Evolutionary conservation across 1,140 invertebrate genomes (phyloP).

Genomic region (Melipona quadrifasciata): DNA sequence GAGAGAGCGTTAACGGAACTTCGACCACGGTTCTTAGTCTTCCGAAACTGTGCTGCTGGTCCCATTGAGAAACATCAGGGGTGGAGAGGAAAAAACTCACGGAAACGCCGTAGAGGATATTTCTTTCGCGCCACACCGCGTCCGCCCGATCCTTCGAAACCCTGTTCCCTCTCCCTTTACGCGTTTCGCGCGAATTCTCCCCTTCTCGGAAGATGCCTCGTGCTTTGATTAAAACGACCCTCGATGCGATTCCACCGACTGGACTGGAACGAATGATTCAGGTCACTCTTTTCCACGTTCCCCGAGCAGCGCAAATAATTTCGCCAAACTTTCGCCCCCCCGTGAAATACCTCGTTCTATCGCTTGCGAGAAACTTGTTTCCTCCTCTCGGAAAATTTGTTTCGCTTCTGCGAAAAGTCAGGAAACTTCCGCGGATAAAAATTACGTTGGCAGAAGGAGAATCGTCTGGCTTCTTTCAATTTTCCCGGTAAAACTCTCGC

Average conservation of each 20-base stretch:
- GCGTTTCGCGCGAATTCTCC: neutral
- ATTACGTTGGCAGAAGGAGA: neutral
- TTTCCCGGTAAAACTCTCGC: neutral
- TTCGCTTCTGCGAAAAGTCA: neutral
- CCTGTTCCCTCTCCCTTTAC: neutral
- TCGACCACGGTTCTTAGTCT: neutral
- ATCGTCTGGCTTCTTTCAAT: neutral
- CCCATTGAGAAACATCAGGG: neutral
- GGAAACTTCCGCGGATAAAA: neutral
- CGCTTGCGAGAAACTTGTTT: neutral
- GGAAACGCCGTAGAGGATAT: neutral
- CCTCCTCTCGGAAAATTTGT: neutral
- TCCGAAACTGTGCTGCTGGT: neutral
- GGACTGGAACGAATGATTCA: neutral
- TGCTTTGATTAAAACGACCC: neutral
- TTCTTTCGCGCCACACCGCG: neutral
- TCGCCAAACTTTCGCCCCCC: neutral
- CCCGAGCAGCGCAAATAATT: slow-evolving; percentile 1
- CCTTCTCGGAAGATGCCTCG: neutral
- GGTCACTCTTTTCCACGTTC: neutral
- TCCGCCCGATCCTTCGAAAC: neutral
- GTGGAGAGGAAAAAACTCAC: neutral
- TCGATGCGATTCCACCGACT: neutral
- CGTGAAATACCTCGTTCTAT: neutral
- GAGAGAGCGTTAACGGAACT: neutral